Evolutionary conservation across 2,113 vertebrate genomes (phyloP).

Genomic region (Origma solitaria): DNA sequence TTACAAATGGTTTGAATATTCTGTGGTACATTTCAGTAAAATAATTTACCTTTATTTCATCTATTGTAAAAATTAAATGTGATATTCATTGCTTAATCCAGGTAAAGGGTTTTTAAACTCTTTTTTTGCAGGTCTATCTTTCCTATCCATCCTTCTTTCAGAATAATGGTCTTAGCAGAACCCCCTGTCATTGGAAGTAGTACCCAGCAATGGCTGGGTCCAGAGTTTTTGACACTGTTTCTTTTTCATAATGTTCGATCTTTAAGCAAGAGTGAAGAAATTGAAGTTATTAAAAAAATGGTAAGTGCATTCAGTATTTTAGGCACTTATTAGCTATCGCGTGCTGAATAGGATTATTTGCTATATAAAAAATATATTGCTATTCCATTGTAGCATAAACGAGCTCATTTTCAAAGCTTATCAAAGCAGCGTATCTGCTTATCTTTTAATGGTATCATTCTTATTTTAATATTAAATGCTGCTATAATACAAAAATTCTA

Average conservation of each 20-base stretch:
- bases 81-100: not conserved
- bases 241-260: constrained; percentile 86
- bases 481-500: not conserved
- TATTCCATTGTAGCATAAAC: not conserved
- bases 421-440: not conserved
- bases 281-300: constrained; percentile 81
- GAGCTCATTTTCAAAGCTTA: not conserved
- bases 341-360: not conserved
- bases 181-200: constrained; percentile 83
- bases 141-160: constrained; percentile 90
- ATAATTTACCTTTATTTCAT: not conserved
- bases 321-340: not conserved
- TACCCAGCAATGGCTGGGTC: constrained; percentile 89
- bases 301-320: constrained; percentile 66
- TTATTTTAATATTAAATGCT: not conserved
- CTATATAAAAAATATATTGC: not conserved
- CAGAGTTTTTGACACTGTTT: constrained; percentile 94
- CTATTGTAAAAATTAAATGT: not conserved
- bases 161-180: constrained; percentile 91
- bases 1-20: not conserved
- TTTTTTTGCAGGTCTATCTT: constrained; percentile 79
- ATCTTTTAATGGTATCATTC: not conserved
- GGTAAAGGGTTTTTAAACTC: not conserved
- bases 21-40: not conserved
- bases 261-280: constrained; percentile 84